Percentiles rank a stretch among this genome's conserved stretches.
phyloP scores from a whole-genome alignment of 2,113 vertebrate genomes.

The Ptilonorhynchus violaceus region DNA sequence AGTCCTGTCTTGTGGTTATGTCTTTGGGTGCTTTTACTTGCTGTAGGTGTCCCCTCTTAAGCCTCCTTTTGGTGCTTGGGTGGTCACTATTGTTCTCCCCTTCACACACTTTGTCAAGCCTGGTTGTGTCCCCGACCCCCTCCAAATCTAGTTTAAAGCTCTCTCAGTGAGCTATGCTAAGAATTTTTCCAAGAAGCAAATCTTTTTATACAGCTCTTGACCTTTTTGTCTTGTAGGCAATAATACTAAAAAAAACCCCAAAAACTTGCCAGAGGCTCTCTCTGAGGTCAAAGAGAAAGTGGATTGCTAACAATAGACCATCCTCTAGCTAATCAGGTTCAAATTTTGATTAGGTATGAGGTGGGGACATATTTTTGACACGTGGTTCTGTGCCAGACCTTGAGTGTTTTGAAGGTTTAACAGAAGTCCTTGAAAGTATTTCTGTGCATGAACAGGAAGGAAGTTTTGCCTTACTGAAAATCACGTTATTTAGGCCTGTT shows the following conservation, averaged over 20 bases:
- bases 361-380: not conserved
- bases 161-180: not conserved
- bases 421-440: not conserved
- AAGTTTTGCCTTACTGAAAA: not conserved
- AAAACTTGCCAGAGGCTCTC: not conserved
- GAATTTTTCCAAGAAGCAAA: not conserved
- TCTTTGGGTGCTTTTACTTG: not conserved
- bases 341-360: not conserved
- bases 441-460: not conserved
- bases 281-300: not conserved
- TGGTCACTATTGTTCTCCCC: not conserved
- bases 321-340: not conserved
- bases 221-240: not conserved
- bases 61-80: not conserved
- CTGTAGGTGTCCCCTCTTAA: not conserved
- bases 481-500: not conserved
- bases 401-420: not conserved
- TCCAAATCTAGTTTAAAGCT: not conserved
- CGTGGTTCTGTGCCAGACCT: not conserved
- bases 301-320: not conserved
- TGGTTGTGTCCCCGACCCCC: not conserved
- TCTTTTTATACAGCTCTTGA: not conserved
- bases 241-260: not conserved
- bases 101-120: not conserved
- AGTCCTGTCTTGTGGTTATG: not conserved